A percentile compares a stretch with the other conserved stretches of the same genome.
Conservation (phyloP, 2,888 invertebrate genomes). For the Altica lythri region DNA sequence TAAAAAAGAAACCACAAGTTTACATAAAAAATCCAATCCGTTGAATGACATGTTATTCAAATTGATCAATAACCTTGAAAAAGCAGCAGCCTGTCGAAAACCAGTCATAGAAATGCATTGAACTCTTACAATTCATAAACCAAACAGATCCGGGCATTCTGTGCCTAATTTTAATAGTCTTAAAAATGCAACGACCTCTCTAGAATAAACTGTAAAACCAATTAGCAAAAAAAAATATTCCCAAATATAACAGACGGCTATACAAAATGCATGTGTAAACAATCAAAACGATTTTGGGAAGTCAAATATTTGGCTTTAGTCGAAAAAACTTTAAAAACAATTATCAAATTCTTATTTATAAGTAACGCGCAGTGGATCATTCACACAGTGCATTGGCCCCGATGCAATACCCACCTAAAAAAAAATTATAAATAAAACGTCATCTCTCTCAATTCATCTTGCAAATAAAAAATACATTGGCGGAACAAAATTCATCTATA, state of each 20-base stretch:
- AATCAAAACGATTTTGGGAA: conserved; percentile 26
- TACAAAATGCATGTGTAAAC: conserved; percentile 33
- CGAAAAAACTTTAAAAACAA: conserved; percentile 36
- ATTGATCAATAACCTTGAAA: conserved; percentile 4
- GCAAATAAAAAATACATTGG: conserved; percentile 32
- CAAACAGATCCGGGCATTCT: conserved; percentile 16
- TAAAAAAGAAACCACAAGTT: not conserved
- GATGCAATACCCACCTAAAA: conserved; percentile 39
- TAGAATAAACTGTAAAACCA: conserved; percentile 29
- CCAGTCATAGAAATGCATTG: conserved; percentile 13
- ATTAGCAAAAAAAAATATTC: conserved; percentile 30
- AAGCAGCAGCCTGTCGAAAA: no score
- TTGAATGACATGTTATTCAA: not conserved
- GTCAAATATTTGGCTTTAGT: conserved; percentile 37
- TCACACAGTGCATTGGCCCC: conserved; percentile 40
- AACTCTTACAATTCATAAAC: conserved; percentile 19
- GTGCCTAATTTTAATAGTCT: conserved; percentile 30
- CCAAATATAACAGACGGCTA: conserved; percentile 31
- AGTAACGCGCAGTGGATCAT: conserved; percentile 40
- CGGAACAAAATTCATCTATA: conserved; percentile 2
- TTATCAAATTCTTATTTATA: conserved; percentile 45
- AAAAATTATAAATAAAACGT: conserved; percentile 34
- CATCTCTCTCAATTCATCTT: conserved; percentile 34
- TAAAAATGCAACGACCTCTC: conserved; percentile 34
- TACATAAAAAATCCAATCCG: not conserved